Base-by-base conservation (phyloP, 1,140 invertebrate genomes). In the Diprion similis region DNA sequence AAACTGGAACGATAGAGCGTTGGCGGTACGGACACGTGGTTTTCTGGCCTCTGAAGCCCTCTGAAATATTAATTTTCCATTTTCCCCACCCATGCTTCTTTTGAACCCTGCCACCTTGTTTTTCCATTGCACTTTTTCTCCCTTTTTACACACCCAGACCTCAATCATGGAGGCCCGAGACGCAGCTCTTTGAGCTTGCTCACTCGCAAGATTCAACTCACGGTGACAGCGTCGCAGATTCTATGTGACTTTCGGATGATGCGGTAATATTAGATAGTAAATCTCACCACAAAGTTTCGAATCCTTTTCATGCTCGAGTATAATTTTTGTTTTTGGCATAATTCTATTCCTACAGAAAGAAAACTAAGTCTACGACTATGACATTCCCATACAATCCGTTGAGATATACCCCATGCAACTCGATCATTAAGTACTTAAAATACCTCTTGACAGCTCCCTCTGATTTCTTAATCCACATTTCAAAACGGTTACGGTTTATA, bases 61-160 rank as follows among this genome's bases (percentile, higher is more conserved):
- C 68, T 72, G 68, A 71, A 76, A 70, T 72, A 72, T 76, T 75
- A 75, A 75, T 73, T 72, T 75, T 75, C 74, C 70, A 72, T 71
- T 76, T 72, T 71, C 70, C 70, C 66, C 45, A 66, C 70, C 48
- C 70, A 65, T 66, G 66, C 66, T 59, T 59, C 51, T 76, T 46
- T 73, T 67, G 46, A 70, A 59, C 45, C 18, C 69, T 37, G 59
- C 45, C 68, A 67, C 70, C 70, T 77, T 77, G 71, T 71, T 73
- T 73, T 76, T 70, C 48, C 75, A 75, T 75, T 64, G 66, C 70
- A 75, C 68, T 72, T 75, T 75, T 71, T 64, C 68, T 65, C 59
- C 11, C 17, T 68, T 68, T 19, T 13, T 64, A 15, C 59, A 68
- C 70, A 37, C 59, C 24, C 17, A 45, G 64, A 70, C 70, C 66